Base-by-base conservation (phyloP, 2,888 invertebrate genomes). In the Hesperia comma region DNA sequence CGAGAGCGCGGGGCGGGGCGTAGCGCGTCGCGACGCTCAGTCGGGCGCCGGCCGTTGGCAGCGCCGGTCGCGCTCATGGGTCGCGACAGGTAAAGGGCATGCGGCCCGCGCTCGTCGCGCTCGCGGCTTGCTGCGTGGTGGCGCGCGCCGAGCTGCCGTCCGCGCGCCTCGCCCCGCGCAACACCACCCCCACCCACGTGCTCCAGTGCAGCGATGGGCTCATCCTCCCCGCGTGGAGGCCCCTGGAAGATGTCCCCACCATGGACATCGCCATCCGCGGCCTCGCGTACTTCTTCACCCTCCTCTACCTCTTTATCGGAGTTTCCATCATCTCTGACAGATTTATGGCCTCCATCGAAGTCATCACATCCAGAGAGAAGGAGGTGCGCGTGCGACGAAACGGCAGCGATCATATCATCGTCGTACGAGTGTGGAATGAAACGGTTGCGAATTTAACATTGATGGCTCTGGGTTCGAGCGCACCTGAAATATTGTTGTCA, bases 271-370 rank as follows among this genome's bases (percentile, higher is more conserved):
- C 97, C 71, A 93, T 97, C 69, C 95, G 99, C 37, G 99, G 99
- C 53, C 79, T 96, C 71, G 95, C 98, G 70, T 99, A 99, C 92
- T 98, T 99, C 92, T 76, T 97, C 61, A 92, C 95, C 56, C 95
- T 99, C 87, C 93, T 97, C 78, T 99, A 99, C 88, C 95, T 99
- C 85, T 99, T 99, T 93, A 97, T 99, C 83, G 99, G 99, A 67
- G 99, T 99, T 55, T 99, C 99, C 76, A 99, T 99, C 86, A 97
- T 99, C 74, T 99, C 99, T 75, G 99, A 99, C 87, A 96, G 99
- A 69, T 99, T 99, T 93, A 99, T 99, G 99, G 98, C 98, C 51
- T 97, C 99, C 78, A 99, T 99, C 85, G 99, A 99, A 94, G 99
- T 98, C 75, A 99, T 99, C 86, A 99, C 99, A 62, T 99, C 99